Conservation (phyloP, 2,113 vertebrate genomes). For the Tyto alba region DNA sequence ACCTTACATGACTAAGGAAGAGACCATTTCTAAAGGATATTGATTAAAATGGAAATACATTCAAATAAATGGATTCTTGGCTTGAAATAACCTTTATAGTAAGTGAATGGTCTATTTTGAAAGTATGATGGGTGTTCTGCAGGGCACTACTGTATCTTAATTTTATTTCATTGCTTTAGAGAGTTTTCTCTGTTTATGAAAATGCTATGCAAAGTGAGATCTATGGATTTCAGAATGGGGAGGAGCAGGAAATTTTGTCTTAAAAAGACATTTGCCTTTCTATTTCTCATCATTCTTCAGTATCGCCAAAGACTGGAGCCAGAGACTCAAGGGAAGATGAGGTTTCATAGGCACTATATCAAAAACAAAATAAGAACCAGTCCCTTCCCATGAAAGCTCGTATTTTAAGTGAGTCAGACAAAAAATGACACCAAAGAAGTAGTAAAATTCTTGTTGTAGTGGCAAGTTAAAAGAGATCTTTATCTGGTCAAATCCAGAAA, state of each 20-base stretch:
- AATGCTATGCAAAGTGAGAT: conserved; percentile 70
- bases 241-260: conserved; percentile 39
- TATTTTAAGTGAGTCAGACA: background rate
- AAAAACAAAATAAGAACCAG: background rate
- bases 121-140: conserved; percentile 74
- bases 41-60: conserved; percentile 81
- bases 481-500: background rate
- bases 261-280: conserved; percentile 7
- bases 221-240: conserved; percentile 36
- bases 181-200: conserved; percentile 67
- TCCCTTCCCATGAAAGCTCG: background rate
- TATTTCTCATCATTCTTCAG: conserved; percentile 2
- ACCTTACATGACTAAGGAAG: conserved; percentile 64
- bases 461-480: background rate
- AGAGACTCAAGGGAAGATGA: background rate
- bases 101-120: conserved; percentile 73
- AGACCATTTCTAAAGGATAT: conserved; percentile 57
- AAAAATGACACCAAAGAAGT: background rate
- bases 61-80: conserved; percentile 76
- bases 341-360: background rate
- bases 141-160: conserved; percentile 65
- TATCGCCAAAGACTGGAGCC: background rate
- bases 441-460: background rate
- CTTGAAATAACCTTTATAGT: conserved; percentile 74
- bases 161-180: conserved; percentile 65